phyloP scores from a whole-genome alignment of 1,140 invertebrate genomes.

The Halesus radiatus region DNA sequence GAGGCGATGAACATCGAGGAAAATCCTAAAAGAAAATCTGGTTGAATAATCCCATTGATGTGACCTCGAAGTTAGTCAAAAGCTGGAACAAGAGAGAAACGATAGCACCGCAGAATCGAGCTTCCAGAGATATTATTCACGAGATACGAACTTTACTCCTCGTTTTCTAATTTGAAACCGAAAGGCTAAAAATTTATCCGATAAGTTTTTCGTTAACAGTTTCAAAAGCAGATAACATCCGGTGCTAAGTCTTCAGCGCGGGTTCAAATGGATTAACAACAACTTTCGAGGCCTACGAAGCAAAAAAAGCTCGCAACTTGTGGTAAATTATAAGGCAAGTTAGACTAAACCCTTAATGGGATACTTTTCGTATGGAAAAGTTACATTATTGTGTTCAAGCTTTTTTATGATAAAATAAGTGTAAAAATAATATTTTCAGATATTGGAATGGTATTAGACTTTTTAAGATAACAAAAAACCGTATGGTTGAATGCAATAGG shows the following conservation, averaged over 20 bases:
- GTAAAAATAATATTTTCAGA: too few relatives aligned
- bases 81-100: neutral
- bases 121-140: neutral
- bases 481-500: too few relatives aligned
- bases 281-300: conserved; percentile 10
- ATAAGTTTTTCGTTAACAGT: conserved; percentile 50
- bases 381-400: too few relatives aligned
- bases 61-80: neutral
- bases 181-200: conserved; percentile 53
- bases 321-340: neutral
- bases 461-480: too few relatives aligned
- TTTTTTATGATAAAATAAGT: too few relatives aligned
- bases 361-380: neutral
- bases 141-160: conserved; percentile 47
- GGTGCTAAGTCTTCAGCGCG: neutral
- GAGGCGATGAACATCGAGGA: neutral
- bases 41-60: neutral
- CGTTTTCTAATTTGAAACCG: conserved; percentile 54
- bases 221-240: conserved; percentile 50
- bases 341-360: neutral
- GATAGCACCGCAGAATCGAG: conserved; percentile 8
- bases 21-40: neutral
- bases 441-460: too few relatives aligned
- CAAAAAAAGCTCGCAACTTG: neutral
- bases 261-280: conserved; percentile 26